phyloP scores from a whole-genome alignment of 2,888 invertebrate species.

The Patella caerulea region DNA sequence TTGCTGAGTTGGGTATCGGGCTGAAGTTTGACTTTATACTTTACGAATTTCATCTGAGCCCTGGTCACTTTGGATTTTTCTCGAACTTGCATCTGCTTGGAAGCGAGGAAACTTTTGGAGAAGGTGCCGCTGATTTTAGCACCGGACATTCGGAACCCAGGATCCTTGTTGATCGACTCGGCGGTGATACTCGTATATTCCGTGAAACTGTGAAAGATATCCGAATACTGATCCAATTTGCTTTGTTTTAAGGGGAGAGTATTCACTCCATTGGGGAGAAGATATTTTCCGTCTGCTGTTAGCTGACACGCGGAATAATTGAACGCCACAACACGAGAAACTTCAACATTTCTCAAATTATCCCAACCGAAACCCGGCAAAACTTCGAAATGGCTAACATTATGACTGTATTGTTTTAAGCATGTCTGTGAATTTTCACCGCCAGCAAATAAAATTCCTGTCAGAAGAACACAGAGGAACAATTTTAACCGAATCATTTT shows the following conservation, averaged over 20 bases:
- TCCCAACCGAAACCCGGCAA: conserved; percentile 64
- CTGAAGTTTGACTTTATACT: conserved; percentile 50
- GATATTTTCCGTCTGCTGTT: conserved; percentile 55
- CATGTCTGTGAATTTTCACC: neutral
- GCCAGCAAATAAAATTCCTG: too few relatives aligned
- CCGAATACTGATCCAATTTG: conserved; percentile 50
- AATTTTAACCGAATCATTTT: too few relatives aligned
- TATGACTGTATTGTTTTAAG: neutral
- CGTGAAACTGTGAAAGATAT: conserved; percentile 29
- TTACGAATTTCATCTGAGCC: conserved; percentile 36
- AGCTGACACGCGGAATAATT: conserved; percentile 54
- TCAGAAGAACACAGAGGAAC: too few relatives aligned
- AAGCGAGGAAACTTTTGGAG: conserved; percentile 45
- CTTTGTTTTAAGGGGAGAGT: conserved; percentile 55
- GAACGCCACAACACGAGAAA: conserved; percentile 46
- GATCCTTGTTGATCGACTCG: conserved; percentile 48
- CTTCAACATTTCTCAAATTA: conserved; percentile 56
- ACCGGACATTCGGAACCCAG: conserved; percentile 36
- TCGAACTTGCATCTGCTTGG: conserved; percentile 43
- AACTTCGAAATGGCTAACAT: conserved; percentile 45
- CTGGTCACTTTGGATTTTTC: conserved; percentile 42
- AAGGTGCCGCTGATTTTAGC: conserved; percentile 52
- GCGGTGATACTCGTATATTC: conserved; percentile 52
- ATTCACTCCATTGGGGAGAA: conserved; percentile 57
- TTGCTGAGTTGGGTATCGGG: conserved; percentile 45